Base-by-base conservation (phyloP, 2,113 vertebrate species). In the Grammomys surdaster region DNA sequence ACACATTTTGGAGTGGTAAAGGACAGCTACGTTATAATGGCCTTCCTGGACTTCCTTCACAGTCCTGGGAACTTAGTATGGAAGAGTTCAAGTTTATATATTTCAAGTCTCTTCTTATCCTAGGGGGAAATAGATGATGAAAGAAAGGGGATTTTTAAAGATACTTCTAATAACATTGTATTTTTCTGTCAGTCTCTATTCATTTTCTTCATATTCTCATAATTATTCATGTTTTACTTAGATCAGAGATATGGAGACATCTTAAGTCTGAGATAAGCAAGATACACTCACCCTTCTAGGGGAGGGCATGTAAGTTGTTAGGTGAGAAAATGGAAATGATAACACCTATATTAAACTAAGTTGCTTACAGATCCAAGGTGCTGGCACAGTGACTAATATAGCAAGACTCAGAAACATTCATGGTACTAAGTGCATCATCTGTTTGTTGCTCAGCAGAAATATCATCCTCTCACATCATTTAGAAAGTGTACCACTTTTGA, bases 1-100 rank as follows among this genome's bases (percentile, higher is more conserved):
- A 90, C 93, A 86, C 95, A 96, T 97, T 97, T 73, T 97, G 97
- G 63, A 98, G 97, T 94, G 69, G 78, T 70, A 96, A 48, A 94
- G 82, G 97, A 98, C 96, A 96, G 91, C 31, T 7, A 87, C 1
- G 16, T 77, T 92, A 46, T 93, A 90, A 95, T 65, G 81, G 69
- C 8, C 92, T 94, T 96, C 75, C 80, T 58, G 28, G 91, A 70
- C 87, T 95, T 63, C 82, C 20, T 69, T 89, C 60, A 80, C 76
- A 94, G 82, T 75, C 36, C 88, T 54, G 85, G 76, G 75, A 82
- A 94, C 89, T 96, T 77, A 73, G 76, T 94, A 87, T 19, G 40
- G 43, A 40, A 72, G 24, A 51, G 40, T n/a, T 63, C 10, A 46
- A 89, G 11, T 33, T 51, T 20, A 65, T 63, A 40, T 90, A 77